Evolutionary conservation across 2,113 vertebrate species (phyloP).

Genomic region (Pangasianodon gigas): DNA sequence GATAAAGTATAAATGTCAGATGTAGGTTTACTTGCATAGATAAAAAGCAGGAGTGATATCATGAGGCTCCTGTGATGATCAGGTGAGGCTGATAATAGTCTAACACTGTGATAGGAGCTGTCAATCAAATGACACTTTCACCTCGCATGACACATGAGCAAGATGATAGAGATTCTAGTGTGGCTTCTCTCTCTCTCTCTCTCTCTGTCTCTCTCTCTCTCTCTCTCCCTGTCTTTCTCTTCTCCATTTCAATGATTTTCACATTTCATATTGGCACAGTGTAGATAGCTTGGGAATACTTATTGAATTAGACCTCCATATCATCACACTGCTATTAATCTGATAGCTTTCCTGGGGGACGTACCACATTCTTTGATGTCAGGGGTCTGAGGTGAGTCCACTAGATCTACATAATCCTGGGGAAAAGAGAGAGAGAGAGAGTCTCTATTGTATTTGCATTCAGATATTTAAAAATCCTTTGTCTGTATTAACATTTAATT

Average conservation of each 20-base stretch:
- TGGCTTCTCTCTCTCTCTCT: slow-evolving; percentile 9
- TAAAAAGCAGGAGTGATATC: slow-evolving; percentile 50
- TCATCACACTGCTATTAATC: slow-evolving; percentile 48
- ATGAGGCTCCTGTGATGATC: slow-evolving; percentile 46
- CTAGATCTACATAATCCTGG: slow-evolving; percentile 37
- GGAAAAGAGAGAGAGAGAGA: background rate
- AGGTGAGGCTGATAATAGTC: slow-evolving; percentile 44
- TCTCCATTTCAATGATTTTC: slow-evolving; percentile 37
- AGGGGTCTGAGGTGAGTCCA: slow-evolving; percentile 33
- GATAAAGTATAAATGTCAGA: slow-evolving; percentile 41
- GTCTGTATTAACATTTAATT: background rate
- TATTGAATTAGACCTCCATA: slow-evolving; percentile 41
- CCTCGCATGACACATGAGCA: slow-evolving; percentile 8
- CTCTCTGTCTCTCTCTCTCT: slow-evolving; percentile 25
- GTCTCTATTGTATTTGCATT: background rate
- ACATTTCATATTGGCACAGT: slow-evolving; percentile 34
- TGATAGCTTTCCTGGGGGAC: slow-evolving; percentile 33
- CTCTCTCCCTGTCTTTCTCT: slow-evolving; percentile 10
- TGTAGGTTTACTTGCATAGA: slow-evolving; percentile 42
- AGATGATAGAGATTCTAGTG: slow-evolving; percentile 33
- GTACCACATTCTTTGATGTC: slow-evolving; percentile 36
- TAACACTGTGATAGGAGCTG: slow-evolving; percentile 44
- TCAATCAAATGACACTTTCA: slow-evolving; percentile 50
- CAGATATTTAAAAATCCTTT: background rate
- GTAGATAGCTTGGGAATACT: slow-evolving; percentile 40